phyloP scores from a whole-genome alignment of 2,797 vertebrate species.

The Silurus lanzhouensis region DNA sequence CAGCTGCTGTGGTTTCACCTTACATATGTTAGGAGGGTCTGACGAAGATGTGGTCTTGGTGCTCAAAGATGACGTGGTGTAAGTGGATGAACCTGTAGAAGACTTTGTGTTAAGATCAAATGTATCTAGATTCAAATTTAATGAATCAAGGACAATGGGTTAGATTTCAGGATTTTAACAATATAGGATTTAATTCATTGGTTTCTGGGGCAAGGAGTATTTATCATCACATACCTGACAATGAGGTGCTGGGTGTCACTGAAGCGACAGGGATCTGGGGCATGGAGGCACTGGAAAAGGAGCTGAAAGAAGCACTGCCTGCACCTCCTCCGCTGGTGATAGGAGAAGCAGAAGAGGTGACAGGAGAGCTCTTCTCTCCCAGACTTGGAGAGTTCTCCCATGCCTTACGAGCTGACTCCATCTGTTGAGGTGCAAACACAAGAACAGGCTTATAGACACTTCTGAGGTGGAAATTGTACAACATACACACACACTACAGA shows the following conservation, averaged over 20 bases:
- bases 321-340: slow-evolving; percentile 78
- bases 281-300: slow-evolving; percentile 93
- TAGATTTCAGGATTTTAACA: neutral
- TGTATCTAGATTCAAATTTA: too few species aligned
- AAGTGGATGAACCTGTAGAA: slow-evolving; percentile 86
- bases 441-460: neutral
- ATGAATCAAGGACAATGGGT: neutral
- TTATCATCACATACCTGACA: slow-evolving; percentile 80
- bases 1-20: slow-evolving; percentile 97
- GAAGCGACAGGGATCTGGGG: slow-evolving; percentile 97
- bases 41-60: slow-evolving; percentile 95
- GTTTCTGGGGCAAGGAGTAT: neutral
- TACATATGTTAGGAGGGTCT: slow-evolving; percentile 98
- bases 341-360: slow-evolving; percentile 88
- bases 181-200: neutral
- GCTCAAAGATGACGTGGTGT: slow-evolving; percentile 94
- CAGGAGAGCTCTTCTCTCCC: slow-evolving; percentile 89
- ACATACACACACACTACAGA: neutral
- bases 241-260: slow-evolving; percentile 92
- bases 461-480: neutral
- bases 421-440: slow-evolving; percentile 70
- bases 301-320: slow-evolving; percentile 84
- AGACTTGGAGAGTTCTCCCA: slow-evolving; percentile 98
- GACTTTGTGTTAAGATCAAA: neutral
- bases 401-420: slow-evolving; percentile 98